phyloP scores from a whole-genome alignment of 2,113 vertebrate species.

The Brachyistius frenatus region DNA sequence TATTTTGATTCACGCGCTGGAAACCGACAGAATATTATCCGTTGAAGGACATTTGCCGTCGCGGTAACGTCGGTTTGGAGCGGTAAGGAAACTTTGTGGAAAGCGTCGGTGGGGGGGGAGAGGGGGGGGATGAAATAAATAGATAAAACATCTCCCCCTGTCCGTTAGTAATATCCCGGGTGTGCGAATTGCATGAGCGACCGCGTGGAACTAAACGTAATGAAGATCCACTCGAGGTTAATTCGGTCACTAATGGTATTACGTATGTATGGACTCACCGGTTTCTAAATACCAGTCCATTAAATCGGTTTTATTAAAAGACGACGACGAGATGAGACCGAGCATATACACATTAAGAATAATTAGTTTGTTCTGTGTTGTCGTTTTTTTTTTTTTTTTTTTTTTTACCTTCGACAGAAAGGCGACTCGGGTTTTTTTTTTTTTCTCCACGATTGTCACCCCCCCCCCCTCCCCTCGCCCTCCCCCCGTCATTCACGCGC shows the following conservation, averaged over 20 bases:
- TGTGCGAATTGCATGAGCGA: constrained; percentile 93
- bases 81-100: constrained; percentile 50
- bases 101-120: background rate
- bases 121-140: too few species aligned
- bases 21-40: too few species aligned
- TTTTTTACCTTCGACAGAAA: constrained; percentile 74
- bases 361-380: constrained; percentile 75
- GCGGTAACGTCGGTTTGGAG: background rate
- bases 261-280: constrained; percentile 92
- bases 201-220: constrained; percentile 99
- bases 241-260: constrained; percentile 99
- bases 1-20: too few species aligned
- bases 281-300: constrained; percentile 99
- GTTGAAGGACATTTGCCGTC: too few species aligned
- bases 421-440: constrained; percentile 15
- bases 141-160: constrained; percentile 49
- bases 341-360: constrained; percentile 93
- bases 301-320: constrained; percentile 98
- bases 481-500: background rate
- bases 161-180: constrained; percentile 88
- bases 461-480: too few species aligned
- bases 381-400: constrained; percentile 69
- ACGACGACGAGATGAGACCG: constrained; percentile 95
- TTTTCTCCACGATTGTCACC: too few species aligned
- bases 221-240: constrained; percentile 98